Conservation (phyloP, 2,888 invertebrate species). For the Chelonus formosanus region DNA sequence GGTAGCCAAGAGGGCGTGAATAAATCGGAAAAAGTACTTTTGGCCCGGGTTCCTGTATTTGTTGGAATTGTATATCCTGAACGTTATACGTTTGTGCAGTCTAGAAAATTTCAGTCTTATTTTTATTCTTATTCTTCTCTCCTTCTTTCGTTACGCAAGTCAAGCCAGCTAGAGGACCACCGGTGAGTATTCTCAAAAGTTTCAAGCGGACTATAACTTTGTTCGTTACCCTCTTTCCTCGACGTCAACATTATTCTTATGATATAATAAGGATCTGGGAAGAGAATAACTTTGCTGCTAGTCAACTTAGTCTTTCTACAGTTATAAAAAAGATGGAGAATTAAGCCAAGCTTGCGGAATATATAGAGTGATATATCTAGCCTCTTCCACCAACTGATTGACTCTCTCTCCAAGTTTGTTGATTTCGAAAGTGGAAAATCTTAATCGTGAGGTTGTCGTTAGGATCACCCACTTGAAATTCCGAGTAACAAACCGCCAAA, state of each 20-base stretch:
- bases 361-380: too few species aligned
- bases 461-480: conserved; percentile 12
- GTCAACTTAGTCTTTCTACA: conserved; percentile 36
- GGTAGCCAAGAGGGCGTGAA: conserved; percentile 42
- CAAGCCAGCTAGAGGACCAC: conserved; percentile 11
- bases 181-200: conserved; percentile 30
- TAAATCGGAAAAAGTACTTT: conserved; percentile 43
- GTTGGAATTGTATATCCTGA: conserved; percentile 6
- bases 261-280: conserved; percentile 51
- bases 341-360: background rate
- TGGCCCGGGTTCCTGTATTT: conserved; percentile 30
- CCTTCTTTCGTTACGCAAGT: conserved; percentile 15
- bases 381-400: background rate
- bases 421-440: background rate
- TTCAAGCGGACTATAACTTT: conserved; percentile 50
- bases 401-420: background rate
- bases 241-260: conserved; percentile 56
- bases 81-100: background rate
- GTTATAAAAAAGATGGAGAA: background rate
- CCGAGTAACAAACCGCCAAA: conserved; percentile 7
- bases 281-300: conserved; percentile 50
- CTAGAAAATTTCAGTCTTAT: too few species aligned
- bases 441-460: background rate
- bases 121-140: conserved; percentile 6
- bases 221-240: conserved; percentile 53